Percentiles rank a stretch among this genome's conserved stretches.
These are phyloP conservation scores for Bombus confusus DNA, from an alignment of 1,140 invertebrate genomes.

Conservation along the genomic window DNA sequence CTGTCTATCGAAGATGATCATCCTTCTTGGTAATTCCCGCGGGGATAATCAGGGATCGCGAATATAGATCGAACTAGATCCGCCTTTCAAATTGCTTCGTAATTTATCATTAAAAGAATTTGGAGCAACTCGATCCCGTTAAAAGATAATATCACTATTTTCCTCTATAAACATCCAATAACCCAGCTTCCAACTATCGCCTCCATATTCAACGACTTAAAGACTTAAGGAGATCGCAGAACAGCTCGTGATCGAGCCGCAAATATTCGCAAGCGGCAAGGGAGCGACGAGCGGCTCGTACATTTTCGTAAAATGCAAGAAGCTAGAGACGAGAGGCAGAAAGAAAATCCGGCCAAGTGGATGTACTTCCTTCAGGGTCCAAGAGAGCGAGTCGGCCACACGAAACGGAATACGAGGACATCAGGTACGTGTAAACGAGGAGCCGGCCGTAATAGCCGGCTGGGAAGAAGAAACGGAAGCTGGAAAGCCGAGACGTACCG, in stretches of 20 bases:
- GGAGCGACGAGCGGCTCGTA: background rate
- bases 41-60: constrained; percentile 4
- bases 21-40: background rate
- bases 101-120: background rate
- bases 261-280: background rate
- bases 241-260: background rate
- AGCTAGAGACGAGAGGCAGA: background rate
- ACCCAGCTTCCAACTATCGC: background rate
- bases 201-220: background rate
- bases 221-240: background rate
- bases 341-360: constrained; percentile 61
- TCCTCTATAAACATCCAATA: background rate
- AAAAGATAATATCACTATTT: background rate
- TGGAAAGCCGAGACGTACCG: constrained; percentile 62
- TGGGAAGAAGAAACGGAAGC: constrained; percentile 57
- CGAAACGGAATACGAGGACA: constrained; percentile 46
- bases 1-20: constrained; percentile 1
- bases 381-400: constrained; percentile 27
- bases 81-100: background rate
- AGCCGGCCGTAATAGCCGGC: constrained; percentile 55
- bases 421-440: constrained; percentile 59
- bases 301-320: background rate
- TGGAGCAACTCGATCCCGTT: background rate
- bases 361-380: constrained; percentile 42
- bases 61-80: background rate